phyloP scores from a whole-genome alignment of 2,113 vertebrate species.

The Microtus pennsylvanicus region DNA sequence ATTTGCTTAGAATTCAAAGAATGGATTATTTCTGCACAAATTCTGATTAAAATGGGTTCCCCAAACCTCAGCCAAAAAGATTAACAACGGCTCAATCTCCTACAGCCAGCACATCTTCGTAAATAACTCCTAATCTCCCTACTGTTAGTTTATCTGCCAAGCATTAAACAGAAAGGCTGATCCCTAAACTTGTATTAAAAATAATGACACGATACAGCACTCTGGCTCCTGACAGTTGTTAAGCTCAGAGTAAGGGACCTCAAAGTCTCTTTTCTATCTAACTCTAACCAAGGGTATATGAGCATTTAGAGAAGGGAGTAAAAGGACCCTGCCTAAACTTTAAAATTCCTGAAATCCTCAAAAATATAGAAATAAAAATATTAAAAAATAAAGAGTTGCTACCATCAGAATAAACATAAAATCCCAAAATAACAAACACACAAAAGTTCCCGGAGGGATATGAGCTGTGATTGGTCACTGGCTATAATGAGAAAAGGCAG shows the following conservation, averaged over 20 bases:
- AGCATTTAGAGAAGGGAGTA: background rate
- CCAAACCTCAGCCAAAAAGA: slow-evolving; percentile 75
- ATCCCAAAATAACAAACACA: background rate
- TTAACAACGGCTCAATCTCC: slow-evolving; percentile 79
- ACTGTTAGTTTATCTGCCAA: slow-evolving; percentile 74
- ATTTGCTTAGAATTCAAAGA: slow-evolving; percentile 77
- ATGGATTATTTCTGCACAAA: slow-evolving; percentile 81
- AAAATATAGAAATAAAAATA: background rate
- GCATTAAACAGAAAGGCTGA: slow-evolving; percentile 78
- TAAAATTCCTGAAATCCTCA: background rate
- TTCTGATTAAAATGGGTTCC: slow-evolving; percentile 81
- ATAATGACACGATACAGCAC: slow-evolving; percentile 55
- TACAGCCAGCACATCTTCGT: slow-evolving; percentile 66
- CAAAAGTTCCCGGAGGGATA: background rate
- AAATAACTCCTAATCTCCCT: slow-evolving; percentile 80
- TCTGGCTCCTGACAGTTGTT: slow-evolving; percentile 68
- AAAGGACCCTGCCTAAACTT: background rate
- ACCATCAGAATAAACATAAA: background rate
- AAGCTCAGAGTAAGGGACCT: slow-evolving; percentile 35
- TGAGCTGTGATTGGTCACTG: background rate
- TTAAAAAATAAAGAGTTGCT: background rate
- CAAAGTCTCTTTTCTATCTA: slow-evolving; percentile 47
- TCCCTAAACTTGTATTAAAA: slow-evolving; percentile 76
- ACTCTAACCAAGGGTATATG: background rate
- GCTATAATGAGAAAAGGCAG: background rate